These are phyloP conservation scores for Ptychochromis oligacanthus DNA, from an alignment of 2,113 vertebrate genomes.

Conservation along the genomic window DNA sequence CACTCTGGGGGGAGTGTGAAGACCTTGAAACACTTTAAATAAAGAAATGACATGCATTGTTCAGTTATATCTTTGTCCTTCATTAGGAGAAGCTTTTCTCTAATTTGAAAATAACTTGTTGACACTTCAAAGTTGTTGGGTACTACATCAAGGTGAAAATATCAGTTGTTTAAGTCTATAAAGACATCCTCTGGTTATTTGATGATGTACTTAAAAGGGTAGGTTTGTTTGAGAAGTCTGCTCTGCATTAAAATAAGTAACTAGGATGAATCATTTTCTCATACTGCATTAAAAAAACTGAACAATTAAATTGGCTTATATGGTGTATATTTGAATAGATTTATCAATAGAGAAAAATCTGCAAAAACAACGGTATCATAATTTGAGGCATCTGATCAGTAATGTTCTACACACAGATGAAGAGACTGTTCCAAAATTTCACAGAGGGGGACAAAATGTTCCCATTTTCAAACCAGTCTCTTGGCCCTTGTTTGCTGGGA, in stretches of 20 bases:
- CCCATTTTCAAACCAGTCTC: constrained; percentile 27
- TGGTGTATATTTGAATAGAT: background rate
- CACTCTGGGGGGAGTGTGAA: background rate
- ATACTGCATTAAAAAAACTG: background rate
- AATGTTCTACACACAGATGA: background rate
- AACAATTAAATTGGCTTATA: background rate
- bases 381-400: background rate
- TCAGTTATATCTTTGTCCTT: background rate
- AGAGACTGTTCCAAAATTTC: background rate
- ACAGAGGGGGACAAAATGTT: constrained; percentile 9
- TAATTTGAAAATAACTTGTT: constrained; percentile 1
- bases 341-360: background rate
- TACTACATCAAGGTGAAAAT: background rate
- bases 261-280: background rate
- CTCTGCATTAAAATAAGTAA: background rate
- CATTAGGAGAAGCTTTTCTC: background rate
- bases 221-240: background rate
- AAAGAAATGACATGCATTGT: background rate
- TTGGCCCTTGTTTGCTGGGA: constrained; percentile 7
- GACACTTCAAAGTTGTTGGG: background rate
- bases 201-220: background rate
- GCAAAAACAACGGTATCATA: background rate
- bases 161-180: constrained; percentile 27
- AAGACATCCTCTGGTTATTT: background rate
- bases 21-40: constrained; percentile 1